These are phyloP conservation scores for Plemyria rubiginata DNA, from an alignment of 2,888 invertebrate genomes.

Conservation along the genomic window DNA sequence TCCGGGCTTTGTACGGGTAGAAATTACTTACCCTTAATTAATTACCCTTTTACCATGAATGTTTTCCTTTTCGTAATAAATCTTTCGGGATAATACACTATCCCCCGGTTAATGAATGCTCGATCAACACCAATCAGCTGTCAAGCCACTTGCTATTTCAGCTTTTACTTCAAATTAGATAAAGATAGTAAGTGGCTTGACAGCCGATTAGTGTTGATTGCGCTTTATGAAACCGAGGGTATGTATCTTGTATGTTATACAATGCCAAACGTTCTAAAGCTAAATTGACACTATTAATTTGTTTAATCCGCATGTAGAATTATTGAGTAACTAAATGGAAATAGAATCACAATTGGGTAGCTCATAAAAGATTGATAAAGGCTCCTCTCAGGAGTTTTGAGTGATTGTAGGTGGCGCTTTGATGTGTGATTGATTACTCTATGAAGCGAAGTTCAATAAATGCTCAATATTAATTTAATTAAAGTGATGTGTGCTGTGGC, in stretches of 20 bases:
- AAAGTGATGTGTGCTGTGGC: conserved; percentile 18
- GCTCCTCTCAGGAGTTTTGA: conserved; percentile 19
- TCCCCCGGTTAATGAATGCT: too few relatives aligned
- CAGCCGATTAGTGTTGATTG: too few relatives aligned
- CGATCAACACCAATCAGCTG: too few relatives aligned
- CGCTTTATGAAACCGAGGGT: too few relatives aligned
- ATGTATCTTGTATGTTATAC: background rate
- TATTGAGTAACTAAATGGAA: conserved; percentile 3
- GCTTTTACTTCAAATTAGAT: too few relatives aligned
- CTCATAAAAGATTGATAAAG: conserved; percentile 37
- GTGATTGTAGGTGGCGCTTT: conserved; percentile 21
- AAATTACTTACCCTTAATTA: too few relatives aligned
- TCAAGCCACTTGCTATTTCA: too few relatives aligned
- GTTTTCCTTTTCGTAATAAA: too few relatives aligned
- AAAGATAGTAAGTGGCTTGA: too few relatives aligned
- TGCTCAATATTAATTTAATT: conserved; percentile 23
- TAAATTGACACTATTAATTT: background rate
- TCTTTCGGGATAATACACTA: too few relatives aligned
- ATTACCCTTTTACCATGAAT: too few relatives aligned
- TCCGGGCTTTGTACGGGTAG: too few relatives aligned
- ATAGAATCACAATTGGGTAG: conserved; percentile 19
- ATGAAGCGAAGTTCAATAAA: conserved; percentile 19
- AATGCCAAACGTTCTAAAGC: background rate
- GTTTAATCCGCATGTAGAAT: conserved; percentile 1
- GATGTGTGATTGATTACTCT: conserved; percentile 27